phyloP scores from a whole-genome alignment of 2,113 vertebrate species.

The Nesogale talazaci region DNA sequence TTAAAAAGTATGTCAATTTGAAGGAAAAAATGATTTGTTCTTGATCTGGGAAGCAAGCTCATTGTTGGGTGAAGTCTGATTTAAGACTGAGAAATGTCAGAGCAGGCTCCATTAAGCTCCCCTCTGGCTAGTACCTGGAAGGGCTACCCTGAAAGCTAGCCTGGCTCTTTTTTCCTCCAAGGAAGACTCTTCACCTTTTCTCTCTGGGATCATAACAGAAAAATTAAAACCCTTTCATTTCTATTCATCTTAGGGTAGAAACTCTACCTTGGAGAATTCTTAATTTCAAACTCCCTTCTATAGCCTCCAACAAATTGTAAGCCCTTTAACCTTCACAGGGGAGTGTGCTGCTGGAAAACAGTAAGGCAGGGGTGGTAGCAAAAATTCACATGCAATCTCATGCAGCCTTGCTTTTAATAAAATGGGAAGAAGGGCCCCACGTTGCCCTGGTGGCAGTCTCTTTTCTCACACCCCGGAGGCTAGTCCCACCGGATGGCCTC shows the following conservation, averaged over 20 bases:
- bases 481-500: neutral
- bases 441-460: neutral
- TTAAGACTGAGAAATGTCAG: neutral
- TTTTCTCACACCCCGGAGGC: neutral
- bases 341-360: conserved; percentile 32
- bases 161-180: neutral
- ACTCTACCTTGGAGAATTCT: conserved; percentile 38
- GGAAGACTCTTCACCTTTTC: neutral
- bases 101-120: neutral
- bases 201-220: neutral
- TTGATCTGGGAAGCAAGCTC: neutral
- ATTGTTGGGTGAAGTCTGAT: neutral
- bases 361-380: conserved; percentile 23
- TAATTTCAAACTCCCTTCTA: conserved; percentile 57
- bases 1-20: neutral
- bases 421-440: conserved; percentile 9
- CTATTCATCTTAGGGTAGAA: neutral
- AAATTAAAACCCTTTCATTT: conserved; percentile 33
- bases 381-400: neutral
- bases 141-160: neutral
- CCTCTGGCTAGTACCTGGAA: neutral
- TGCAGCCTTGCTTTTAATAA: conserved; percentile 59
- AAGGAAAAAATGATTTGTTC: neutral
- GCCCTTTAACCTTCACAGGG: conserved; percentile 50
- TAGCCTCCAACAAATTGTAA: conserved; percentile 23